A percentile compares a stretch with the other conserved stretches of the same genome.
Conservation (phyloP, 2,888 invertebrate species). For the Lycia hirtaria region DNA sequence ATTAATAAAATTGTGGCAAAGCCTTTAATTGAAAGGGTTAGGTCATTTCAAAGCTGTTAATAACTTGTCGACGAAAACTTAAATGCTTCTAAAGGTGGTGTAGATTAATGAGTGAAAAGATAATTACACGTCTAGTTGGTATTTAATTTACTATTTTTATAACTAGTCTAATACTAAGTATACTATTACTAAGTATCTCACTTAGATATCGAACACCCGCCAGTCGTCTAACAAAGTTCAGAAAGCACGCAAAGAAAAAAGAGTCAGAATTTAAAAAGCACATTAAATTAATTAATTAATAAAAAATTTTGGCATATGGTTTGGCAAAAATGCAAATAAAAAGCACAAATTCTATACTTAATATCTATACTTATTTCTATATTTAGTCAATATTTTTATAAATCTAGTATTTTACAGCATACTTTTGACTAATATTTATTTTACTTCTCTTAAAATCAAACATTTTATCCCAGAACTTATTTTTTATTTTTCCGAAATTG, state of each 20-base stretch:
- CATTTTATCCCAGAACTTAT: constrained; percentile 64
- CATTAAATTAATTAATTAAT: constrained; percentile 58
- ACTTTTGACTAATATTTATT: constrained; percentile 65
- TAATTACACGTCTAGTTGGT: neutral
- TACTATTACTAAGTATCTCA: no score
- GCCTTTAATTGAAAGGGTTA: constrained; percentile 16
- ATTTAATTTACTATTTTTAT: neutral
- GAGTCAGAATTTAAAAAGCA: constrained; percentile 42
- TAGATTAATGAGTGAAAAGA: neutral
- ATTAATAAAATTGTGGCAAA: constrained; percentile 5
- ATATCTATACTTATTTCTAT: no score
- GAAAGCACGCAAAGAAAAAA: constrained; percentile 18
- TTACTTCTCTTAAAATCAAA: constrained; percentile 62
- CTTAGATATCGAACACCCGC: neutral
- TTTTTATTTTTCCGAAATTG: constrained; percentile 64
- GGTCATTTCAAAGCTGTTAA: constrained; percentile 12
- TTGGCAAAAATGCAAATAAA: constrained; percentile 49
- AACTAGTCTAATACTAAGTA: neutral
- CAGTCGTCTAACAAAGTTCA: neutral
- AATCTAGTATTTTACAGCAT: constrained; percentile 56
- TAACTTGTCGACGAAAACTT: constrained; percentile 3
- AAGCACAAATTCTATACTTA: constrained; percentile 62
- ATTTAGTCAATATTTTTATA: constrained; percentile 53
- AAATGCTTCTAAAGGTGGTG: neutral
- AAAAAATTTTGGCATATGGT: constrained; percentile 66